Percentiles rank a stretch among this genome's conserved stretches.
Conservation (phyloP, 2,797 vertebrate genomes). For the Acrossocheilus fasciatus region DNA sequence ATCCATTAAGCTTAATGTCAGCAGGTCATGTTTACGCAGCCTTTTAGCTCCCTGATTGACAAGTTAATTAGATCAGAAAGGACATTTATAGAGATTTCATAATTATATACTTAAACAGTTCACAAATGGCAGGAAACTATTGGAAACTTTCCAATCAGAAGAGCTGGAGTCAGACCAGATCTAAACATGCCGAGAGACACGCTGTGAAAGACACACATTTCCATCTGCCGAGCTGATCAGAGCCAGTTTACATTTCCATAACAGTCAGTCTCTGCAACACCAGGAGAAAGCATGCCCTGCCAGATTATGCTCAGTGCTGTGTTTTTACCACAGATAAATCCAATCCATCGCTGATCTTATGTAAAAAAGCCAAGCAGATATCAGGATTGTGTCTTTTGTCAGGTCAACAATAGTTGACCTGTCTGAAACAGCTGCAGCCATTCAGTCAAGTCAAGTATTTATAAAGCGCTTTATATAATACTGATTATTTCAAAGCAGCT, state of each 20-base stretch:
- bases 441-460: too few species aligned
- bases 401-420: neutral
- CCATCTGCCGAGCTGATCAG: conserved; percentile 7
- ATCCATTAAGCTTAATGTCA: too few species aligned
- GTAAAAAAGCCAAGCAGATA: neutral
- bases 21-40: neutral
- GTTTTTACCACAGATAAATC: neutral
- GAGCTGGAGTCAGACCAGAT: neutral
- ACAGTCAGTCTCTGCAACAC: neutral
- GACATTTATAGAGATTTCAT: neutral
- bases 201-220: neutral
- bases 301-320: neutral
- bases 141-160: neutral
- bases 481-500: too few species aligned
- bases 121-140: neutral
- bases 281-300: neutral
- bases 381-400: neutral
- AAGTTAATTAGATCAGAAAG: neutral
- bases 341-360: neutral
- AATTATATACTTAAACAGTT: neutral
- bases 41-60: neutral
- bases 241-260: neutral
- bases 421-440: too few species aligned
- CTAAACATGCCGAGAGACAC: neutral
- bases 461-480: too few species aligned